phyloP scores from a whole-genome alignment of 2,888 invertebrate species.

The Nemotelus nigrinus region DNA sequence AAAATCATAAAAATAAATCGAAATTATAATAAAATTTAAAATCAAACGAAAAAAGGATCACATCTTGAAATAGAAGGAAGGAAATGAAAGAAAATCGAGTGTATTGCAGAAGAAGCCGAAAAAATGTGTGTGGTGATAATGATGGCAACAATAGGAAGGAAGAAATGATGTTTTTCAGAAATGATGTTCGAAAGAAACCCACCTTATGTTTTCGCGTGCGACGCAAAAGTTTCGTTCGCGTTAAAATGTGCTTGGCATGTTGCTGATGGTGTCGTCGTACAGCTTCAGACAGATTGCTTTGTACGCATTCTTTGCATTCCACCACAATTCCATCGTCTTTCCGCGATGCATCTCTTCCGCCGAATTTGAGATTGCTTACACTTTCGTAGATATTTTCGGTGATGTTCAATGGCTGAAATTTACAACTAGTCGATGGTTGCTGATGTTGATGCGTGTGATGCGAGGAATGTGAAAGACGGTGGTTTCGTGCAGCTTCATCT shows the following conservation, averaged over 20 bases:
- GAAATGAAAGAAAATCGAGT: slow-evolving; percentile 40
- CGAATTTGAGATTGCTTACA: slow-evolving; percentile 62
- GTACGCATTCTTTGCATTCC: slow-evolving; percentile 49
- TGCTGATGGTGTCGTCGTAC: slow-evolving; percentile 40
- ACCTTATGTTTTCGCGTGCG: slow-evolving; percentile 65
- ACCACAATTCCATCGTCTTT: slow-evolving; percentile 39
- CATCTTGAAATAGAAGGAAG: slow-evolving; percentile 46
- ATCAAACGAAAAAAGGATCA: slow-evolving; percentile 42
- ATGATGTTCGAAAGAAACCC: slow-evolving; percentile 46
- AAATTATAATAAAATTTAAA: slow-evolving; percentile 47
- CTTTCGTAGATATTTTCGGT: slow-evolving; percentile 62
- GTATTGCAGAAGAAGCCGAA: slow-evolving; percentile 30
- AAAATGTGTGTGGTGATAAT: background rate
- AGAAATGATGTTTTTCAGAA: too few species aligned
- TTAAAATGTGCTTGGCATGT: slow-evolving; percentile 58
- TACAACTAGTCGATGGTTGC: slow-evolving; percentile 47
- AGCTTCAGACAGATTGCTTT: slow-evolving; percentile 34
- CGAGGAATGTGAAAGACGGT: slow-evolving; percentile 50
- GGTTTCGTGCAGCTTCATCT: slow-evolving; percentile 51
- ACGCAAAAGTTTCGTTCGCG: slow-evolving; percentile 63
- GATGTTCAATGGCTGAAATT: slow-evolving; percentile 39
- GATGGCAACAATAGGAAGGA: too few species aligned
- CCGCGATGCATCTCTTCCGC: slow-evolving; percentile 49
- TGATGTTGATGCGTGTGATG: slow-evolving; percentile 50
- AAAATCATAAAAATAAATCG: slow-evolving; percentile 54